Evolutionary conservation across 2,888 invertebrate species (phyloP).

Genomic region (Platerodrilus igneus): DNA sequence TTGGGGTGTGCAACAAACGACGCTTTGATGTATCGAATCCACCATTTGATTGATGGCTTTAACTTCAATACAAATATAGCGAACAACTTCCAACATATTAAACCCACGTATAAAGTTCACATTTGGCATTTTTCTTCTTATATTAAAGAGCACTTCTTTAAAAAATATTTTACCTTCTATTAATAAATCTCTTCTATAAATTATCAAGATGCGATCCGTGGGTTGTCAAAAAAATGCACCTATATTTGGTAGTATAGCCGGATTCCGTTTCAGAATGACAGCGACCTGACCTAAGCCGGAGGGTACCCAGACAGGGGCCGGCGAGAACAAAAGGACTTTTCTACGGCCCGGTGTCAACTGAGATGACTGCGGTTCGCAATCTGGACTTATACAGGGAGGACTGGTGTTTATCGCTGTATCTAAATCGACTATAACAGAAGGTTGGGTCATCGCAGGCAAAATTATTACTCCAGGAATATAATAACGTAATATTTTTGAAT

Average conservation of each 20-base stretch:
- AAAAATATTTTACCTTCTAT: too few species aligned
- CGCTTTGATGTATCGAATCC: constrained; percentile 29
- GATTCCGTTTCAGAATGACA: constrained; percentile 13
- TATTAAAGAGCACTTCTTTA: too few species aligned
- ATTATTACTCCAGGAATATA: too few species aligned
- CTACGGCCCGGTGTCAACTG: constrained; percentile 41
- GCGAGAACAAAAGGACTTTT: constrained; percentile 37
- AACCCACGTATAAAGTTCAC: too few species aligned
- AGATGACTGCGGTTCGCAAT: constrained; percentile 29
- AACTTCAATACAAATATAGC: constrained; percentile 28
- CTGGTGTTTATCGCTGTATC: constrained; percentile 41
- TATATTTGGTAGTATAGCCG: constrained; percentile 14
- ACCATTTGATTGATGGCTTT: constrained; percentile 29
- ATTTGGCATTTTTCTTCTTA: too few species aligned
- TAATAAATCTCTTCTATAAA: too few species aligned
- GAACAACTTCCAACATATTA: too few species aligned
- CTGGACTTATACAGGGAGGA: constrained; percentile 32
- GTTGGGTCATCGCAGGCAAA: constrained; percentile 22
- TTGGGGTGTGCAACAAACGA: constrained; percentile 16
- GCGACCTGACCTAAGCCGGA: constrained; percentile 27
- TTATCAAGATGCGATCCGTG: too few species aligned
- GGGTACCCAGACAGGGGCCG: constrained; percentile 35
- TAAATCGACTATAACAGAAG: constrained; percentile 33
- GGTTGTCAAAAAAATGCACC: too few species aligned
- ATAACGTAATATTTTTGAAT: too few species aligned